These are phyloP conservation scores for Athetis lepigone DNA, from an alignment of 2,888 invertebrate species.

Conservation along the genomic window DNA sequence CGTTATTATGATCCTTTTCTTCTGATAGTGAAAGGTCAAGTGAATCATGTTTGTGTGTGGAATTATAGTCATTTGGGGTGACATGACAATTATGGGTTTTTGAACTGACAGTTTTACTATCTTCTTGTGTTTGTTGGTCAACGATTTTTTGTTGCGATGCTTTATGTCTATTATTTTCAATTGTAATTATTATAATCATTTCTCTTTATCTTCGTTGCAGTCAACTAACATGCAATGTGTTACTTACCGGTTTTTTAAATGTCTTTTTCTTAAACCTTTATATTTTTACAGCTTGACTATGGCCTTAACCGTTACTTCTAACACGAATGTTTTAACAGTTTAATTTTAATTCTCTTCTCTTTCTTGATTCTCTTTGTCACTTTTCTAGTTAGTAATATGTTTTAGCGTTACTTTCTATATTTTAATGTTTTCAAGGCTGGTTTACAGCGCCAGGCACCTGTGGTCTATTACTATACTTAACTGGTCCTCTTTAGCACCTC, in stretches of 20 bases:
- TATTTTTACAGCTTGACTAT: background rate
- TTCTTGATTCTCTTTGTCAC: background rate
- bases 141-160: background rate
- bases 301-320: slow-evolving; percentile 1
- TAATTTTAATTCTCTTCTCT: background rate
- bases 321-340: background rate
- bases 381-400: no score
- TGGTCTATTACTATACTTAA: no score
- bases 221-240: background rate
- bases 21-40: slow-evolving; percentile 63
- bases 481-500: no score
- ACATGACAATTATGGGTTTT: slow-evolving; percentile 20
- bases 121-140: slow-evolving; percentile 7
- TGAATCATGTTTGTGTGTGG: slow-evolving; percentile 30
- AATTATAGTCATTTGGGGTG: slow-evolving; percentile 29
- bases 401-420: no score
- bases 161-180: no score
- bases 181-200: no score
- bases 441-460: no score
- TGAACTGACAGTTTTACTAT: slow-evolving; percentile 7
- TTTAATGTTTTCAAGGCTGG: no score
- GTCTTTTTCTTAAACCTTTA: background rate
- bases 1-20: slow-evolving; percentile 60
- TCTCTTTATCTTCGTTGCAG: background rate
- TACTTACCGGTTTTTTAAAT: background rate